A percentile compares a stretch with the other conserved stretches of the same genome.
phyloP scores from a whole-genome alignment of 2,888 invertebrate species.

The Zhuqinia jingwanae region DNA sequence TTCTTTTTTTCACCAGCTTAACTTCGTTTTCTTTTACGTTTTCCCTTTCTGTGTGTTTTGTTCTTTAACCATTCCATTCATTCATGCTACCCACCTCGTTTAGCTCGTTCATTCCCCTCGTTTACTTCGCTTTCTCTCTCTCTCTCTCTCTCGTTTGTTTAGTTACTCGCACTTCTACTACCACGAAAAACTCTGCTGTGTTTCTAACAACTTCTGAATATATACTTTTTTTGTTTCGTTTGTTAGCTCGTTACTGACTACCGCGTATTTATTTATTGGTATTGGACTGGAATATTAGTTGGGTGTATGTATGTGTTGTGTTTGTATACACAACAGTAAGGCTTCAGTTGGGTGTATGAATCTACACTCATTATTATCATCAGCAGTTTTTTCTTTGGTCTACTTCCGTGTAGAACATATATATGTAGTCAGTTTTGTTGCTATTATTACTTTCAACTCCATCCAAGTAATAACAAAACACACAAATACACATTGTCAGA shows the following conservation, averaged over 20 bases:
- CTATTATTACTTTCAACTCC: too few species aligned
- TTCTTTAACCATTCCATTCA: conserved; percentile 31
- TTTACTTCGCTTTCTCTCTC: conserved; percentile 47
- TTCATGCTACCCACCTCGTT: conserved; percentile 52
- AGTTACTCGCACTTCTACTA: conserved; percentile 9
- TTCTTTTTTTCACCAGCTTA: neutral
- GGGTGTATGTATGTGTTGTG: neutral
- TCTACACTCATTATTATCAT: too few species aligned
- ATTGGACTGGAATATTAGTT: neutral
- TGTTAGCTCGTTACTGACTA: conserved; percentile 30
- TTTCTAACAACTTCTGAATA: too few species aligned
- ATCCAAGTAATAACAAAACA: too few species aligned
- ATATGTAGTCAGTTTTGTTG: too few species aligned
- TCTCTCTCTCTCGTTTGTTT: conserved; percentile 12
- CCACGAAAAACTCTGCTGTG: neutral
- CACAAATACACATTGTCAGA: too few species aligned
- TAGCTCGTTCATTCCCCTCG: conserved; percentile 64
- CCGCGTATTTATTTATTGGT: neutral
- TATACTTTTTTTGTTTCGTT: conserved; percentile 26
- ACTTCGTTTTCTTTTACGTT: conserved; percentile 1
- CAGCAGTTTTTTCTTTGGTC: too few species aligned
- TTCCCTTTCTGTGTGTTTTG: neutral
- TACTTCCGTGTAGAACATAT: too few species aligned
- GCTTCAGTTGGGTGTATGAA: neutral
- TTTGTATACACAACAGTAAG: too few species aligned